phyloP scores from a whole-genome alignment of 1,140 invertebrate genomes.

The Penaeus vannamei region DNA sequence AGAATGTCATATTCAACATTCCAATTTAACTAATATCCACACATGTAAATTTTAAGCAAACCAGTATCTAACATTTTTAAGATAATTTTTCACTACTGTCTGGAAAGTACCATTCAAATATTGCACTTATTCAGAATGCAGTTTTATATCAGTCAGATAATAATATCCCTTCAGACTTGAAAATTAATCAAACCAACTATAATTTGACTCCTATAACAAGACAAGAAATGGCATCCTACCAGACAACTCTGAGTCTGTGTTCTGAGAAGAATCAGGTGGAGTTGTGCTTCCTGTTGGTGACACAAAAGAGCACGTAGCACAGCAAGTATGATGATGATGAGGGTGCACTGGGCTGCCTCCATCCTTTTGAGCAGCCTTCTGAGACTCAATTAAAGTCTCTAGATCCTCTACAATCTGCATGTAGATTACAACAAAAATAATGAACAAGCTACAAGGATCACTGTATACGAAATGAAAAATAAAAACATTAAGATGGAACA shows the following conservation, averaged over 20 bases:
- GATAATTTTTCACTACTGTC: background rate
- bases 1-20: background rate
- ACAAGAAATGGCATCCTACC: slow-evolving; percentile 6
- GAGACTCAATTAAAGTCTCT: slow-evolving; percentile 41
- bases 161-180: too few relatives aligned
- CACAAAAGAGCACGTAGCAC: slow-evolving; percentile 27
- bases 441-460: too few relatives aligned
- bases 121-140: too few relatives aligned
- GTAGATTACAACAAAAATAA: slow-evolving; percentile 1
- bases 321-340: slow-evolving; percentile 52
- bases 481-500: background rate
- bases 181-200: too few relatives aligned
- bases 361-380: slow-evolving; percentile 29
- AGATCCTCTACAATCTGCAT: slow-evolving; percentile 55
- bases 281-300: slow-evolving; percentile 55
- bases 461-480: background rate
- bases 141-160: too few relatives aligned
- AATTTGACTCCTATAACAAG: too few relatives aligned
- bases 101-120: background rate
- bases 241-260: slow-evolving; percentile 53
- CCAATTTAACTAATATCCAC: background rate
- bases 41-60: background rate
- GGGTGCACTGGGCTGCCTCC: slow-evolving; percentile 19
- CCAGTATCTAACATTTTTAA: background rate
- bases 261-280: slow-evolving; percentile 51